These are phyloP conservation scores for Campoletis sonorensis DNA, from an alignment of 1,140 invertebrate species.

Conservation along the genomic window DNA sequence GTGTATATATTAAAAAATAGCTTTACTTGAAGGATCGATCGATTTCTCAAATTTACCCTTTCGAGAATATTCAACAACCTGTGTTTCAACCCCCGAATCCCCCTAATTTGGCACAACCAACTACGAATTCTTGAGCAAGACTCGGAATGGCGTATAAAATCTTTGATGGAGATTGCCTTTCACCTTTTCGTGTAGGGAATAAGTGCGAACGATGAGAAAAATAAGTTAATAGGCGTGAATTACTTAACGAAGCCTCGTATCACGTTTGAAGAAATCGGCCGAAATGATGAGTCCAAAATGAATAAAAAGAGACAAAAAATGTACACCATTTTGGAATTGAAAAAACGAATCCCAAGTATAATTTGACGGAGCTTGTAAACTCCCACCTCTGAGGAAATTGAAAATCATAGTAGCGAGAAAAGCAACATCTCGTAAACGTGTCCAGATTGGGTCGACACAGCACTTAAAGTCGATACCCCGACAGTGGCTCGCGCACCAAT, in stretches of 20 bases:
- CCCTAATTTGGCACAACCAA: slow-evolving; percentile 16
- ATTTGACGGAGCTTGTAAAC: too few species aligned
- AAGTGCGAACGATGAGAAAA: not conserved
- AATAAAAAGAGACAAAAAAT: not conserved
- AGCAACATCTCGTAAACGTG: slow-evolving; percentile 42
- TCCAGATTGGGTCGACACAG: slow-evolving; percentile 50
- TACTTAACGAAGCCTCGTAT: not conserved
- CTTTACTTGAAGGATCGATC: slow-evolving; percentile 9
- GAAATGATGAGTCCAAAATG: not conserved
- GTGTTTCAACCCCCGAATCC: not conserved
- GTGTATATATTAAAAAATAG: not conserved
- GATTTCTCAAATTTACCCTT: slow-evolving; percentile 8
- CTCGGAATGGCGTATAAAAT: slow-evolving; percentile 29
- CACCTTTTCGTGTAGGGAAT: slow-evolving; percentile 45
- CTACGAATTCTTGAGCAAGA: not conserved
- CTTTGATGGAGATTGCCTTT: slow-evolving; percentile 33
- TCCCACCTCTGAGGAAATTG: not conserved
- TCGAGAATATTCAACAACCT: not conserved
- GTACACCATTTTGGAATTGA: too few species aligned
- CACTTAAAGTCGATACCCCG: slow-evolving; percentile 54
- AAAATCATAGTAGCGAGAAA: not conserved
- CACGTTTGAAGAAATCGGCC: not conserved
- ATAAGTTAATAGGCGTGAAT: not conserved
- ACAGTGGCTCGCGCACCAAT: not conserved
- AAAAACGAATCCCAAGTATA: too few species aligned